phyloP scores from a whole-genome alignment of 92 coral and sea anemone genomes.

The Hydrozoanthus gracilis region DNA sequence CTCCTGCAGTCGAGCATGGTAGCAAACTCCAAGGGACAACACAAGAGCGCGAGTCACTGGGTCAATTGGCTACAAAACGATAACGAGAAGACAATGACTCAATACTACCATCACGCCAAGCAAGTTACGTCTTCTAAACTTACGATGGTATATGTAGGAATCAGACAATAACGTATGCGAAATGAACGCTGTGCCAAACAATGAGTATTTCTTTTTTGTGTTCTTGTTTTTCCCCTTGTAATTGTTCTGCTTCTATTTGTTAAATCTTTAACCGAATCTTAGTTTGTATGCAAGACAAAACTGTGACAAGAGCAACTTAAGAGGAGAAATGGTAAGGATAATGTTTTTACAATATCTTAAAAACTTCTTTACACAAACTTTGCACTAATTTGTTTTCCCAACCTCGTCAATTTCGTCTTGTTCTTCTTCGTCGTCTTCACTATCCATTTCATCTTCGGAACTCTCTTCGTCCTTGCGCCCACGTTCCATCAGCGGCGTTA shows the following conservation, averaged over 20 bases:
- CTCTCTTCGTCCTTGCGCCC: constrained; percentile 7
- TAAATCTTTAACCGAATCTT: too few species aligned
- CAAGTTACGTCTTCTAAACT: not conserved
- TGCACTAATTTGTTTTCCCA: not conserved
- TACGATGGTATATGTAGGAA: too few species aligned
- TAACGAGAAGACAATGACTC: not conserved
- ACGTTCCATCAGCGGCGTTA: constrained; percentile 54
- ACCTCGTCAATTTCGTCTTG: constrained; percentile 15
- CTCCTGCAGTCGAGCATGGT: constrained; percentile 76
- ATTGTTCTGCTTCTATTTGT: too few species aligned
- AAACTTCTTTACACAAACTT: not conserved
- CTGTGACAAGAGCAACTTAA: not conserved
- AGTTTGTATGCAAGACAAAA: too few species aligned
- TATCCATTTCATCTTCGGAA: constrained; percentile 55
- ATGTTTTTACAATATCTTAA: not conserved
- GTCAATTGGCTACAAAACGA: constrained; percentile 57
- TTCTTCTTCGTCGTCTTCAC: constrained; percentile 54
- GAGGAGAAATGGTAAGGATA: not conserved
- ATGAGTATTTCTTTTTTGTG: too few species aligned
- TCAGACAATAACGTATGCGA: too few species aligned
- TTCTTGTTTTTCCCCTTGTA: too few species aligned
- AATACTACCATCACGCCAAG: not conserved
- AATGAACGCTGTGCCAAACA: too few species aligned
- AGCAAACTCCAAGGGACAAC: constrained; percentile 89
- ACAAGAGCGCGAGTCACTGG: constrained; percentile 76